Evolutionary conservation across 2,113 vertebrate genomes (phyloP).

Genomic region (Entelurus aequoreus): DNA sequence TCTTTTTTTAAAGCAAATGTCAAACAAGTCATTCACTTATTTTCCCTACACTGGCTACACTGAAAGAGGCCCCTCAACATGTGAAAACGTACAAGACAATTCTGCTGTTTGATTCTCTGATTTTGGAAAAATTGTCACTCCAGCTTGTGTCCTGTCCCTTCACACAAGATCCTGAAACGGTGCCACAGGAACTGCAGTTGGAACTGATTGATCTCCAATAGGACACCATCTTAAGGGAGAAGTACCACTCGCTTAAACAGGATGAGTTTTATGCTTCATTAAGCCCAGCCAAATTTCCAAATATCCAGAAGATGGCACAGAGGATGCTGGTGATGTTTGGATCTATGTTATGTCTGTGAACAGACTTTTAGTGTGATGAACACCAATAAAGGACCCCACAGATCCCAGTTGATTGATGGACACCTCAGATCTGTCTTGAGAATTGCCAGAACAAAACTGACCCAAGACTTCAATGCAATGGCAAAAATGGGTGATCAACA

Average conservation of each 20-base stretch:
- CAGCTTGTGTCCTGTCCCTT: no score
- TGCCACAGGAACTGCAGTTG: no score
- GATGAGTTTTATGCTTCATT: conserved; percentile 32
- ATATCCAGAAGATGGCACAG: neutral
- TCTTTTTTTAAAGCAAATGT: no score
- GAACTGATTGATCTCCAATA: no score
- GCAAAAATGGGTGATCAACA: no score
- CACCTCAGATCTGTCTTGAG: conserved; percentile 1
- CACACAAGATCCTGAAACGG: no score
- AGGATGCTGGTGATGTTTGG: conserved; percentile 2
- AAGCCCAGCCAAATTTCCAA: neutral
- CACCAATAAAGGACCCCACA: conserved; percentile 5
- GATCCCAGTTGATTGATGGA: conserved; percentile 7
- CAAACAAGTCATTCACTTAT: neutral
- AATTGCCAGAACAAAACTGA: no score
- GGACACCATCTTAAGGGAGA: no score
- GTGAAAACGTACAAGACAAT: conserved; percentile 12
- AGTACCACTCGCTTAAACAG: neutral
- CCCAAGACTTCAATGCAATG: no score
- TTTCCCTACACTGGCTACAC: conserved; percentile 21
- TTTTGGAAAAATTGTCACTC: no score
- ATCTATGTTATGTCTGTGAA: neutral
- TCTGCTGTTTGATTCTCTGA: no score
- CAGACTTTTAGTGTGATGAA: neutral
- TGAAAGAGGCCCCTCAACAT: conserved; percentile 2